Conservation (phyloP, 2,113 vertebrate species). For the Myrmecobius fasciatus region DNA sequence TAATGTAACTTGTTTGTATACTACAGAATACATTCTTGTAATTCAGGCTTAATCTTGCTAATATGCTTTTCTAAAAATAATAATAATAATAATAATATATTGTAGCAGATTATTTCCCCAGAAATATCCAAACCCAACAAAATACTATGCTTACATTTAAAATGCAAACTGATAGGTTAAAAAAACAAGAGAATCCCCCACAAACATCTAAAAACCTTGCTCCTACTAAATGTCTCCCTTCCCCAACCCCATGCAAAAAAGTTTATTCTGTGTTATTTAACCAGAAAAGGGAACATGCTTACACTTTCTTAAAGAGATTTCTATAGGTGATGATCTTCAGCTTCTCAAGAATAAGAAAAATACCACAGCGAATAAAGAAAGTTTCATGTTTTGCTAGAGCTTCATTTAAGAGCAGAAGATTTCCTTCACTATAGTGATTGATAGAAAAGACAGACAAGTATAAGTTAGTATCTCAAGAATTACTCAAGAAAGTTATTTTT, state of each 20-base stretch:
- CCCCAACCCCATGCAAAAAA: constrained; percentile 35
- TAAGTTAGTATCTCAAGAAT: neutral
- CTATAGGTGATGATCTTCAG: constrained; percentile 98
- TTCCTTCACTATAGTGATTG: constrained; percentile 90
- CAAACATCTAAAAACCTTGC: neutral
- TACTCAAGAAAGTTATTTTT: neutral
- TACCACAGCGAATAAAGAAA: constrained; percentile 98
- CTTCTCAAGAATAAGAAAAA: constrained; percentile 99
- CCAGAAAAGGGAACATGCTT: constrained; percentile 71
- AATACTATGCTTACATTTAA: neutral
- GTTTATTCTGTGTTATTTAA: neutral
- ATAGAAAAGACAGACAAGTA: constrained; percentile 13
- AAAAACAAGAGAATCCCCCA: neutral
- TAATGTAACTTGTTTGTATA: neutral
- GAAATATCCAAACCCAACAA: neutral
- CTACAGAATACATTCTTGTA: neutral
- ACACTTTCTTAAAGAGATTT: constrained; percentile 99
- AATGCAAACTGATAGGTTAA: neutral
- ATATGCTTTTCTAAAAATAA: neutral
- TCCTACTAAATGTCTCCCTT: neutral
- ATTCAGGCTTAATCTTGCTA: neutral
- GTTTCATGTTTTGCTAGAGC: constrained; percentile 94
- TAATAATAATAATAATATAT: too few species aligned
- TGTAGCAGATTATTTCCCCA: neutral
- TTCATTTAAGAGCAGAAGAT: constrained; percentile 94